Base-by-base conservation (phyloP, 2,888 invertebrate genomes). In the Hemistola chrysoprasaria region DNA sequence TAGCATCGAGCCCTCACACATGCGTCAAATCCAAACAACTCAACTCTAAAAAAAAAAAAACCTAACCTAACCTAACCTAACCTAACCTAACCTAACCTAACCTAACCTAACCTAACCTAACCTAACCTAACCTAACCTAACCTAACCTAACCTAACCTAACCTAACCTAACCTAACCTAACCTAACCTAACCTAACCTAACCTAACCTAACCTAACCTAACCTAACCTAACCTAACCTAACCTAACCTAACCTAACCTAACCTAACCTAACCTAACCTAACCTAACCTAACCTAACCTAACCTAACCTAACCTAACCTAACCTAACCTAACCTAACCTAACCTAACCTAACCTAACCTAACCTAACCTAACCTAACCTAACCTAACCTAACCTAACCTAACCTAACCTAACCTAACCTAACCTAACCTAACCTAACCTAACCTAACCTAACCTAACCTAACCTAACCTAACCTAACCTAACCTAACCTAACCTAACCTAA, bases 61-160 rank as follows among this genome's bases (percentile, higher is more conserved):
- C n/a, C n/a, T n/a, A 40, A 46, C 44, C 39, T 39, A 44, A 44
- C 45, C 45, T 40, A 47, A 47, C 47, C 41, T 39, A 42, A 47
- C 47, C 47, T 47, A 47, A 47, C 46, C 41, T 41, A 43, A 43
- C 46, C 33, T 40, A 34, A 33, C 34, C 33, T 33, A 29, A 33
- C 28, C 30, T 44, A 28, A 28, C 39, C 34, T 34, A 33, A 39
- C 34, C 27, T 34, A 31, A 33, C 29, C 34, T 34, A 32, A 26
- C 28, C 34, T 32, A 23, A 27, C 35, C 35, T 29, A 28, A 30
- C 39, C 38, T 33, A 32, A 27, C 43, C 33, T 28, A 30, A 29
- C 35, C 34, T 34, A 28, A 34, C 34, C 29, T 35, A 28, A 28
- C 38, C 33, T 29, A 33, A 33, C 38, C 37, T 33, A 35, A 35